phyloP scores from a whole-genome alignment of 2,888 invertebrate species.

The Proisotoma minuta region DNA sequence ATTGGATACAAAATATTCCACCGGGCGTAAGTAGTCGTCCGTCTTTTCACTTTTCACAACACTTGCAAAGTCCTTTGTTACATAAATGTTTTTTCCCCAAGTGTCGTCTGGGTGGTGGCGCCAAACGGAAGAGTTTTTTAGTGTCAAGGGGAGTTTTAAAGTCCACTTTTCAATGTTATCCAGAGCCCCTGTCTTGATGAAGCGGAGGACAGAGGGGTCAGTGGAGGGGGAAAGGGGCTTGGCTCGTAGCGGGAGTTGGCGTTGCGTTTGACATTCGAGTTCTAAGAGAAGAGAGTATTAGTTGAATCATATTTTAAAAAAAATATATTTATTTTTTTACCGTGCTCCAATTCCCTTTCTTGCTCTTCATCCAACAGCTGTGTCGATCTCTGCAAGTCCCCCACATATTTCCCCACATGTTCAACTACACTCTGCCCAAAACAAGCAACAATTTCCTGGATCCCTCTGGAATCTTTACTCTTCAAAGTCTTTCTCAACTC shows the following conservation, averaged over 20 bases:
- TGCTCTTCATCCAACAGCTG: constrained; percentile 33
- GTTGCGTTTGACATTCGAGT: too few relatives aligned
- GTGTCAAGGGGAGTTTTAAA: constrained; percentile 13
- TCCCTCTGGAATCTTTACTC: not conserved
- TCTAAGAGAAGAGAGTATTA: not conserved
- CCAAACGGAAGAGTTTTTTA: constrained; percentile 18
- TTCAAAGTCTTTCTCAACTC: constrained; percentile 16
- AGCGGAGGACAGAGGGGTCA: constrained; percentile 2
- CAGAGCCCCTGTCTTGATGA: constrained; percentile 5
- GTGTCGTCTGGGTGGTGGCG: not conserved
- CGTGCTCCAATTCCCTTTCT: constrained; percentile 34
- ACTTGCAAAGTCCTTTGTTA: constrained; percentile 15
- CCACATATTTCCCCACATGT: constrained; percentile 15
- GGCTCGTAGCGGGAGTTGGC: constrained; percentile 13
- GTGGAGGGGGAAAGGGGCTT: constrained; percentile 6
- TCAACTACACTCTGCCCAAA: constrained; percentile 17
- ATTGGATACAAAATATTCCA: constrained; percentile 20
- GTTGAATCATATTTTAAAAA: not conserved
- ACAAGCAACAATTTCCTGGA: constrained; percentile 12
- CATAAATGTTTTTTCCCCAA: constrained; percentile 23
- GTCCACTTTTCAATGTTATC: constrained; percentile 13
- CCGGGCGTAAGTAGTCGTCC: constrained; percentile 24
- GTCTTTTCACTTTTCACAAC: constrained; percentile 2
- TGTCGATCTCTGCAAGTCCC: constrained; percentile 8
- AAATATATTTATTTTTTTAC: not conserved